Evolutionary conservation across 1,140 invertebrate species (phyloP).

Genomic region (Zaprionus gabonicus): DNA sequence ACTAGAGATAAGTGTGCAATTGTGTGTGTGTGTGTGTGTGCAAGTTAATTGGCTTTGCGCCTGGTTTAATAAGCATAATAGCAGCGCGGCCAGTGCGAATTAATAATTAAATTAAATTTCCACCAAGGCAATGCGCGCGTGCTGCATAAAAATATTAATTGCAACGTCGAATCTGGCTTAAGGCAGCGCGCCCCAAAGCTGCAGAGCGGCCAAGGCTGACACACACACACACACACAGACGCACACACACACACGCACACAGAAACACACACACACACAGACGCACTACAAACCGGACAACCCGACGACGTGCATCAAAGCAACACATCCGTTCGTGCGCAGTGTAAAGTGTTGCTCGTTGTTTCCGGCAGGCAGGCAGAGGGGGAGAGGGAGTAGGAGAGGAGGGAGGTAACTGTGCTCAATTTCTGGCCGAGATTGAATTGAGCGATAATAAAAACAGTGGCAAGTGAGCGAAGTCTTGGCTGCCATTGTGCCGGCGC

Average conservation of each 20-base stretch:
- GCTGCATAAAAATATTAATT: conserved; percentile 74
- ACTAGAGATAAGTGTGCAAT: conserved; percentile 29
- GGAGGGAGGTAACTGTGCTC: not conserved
- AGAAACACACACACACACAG: conserved; percentile 2
- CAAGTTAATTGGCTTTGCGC: conserved; percentile 70
- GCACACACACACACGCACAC: conserved; percentile 3
- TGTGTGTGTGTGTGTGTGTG: conserved; percentile 25
- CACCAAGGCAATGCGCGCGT: conserved; percentile 22
- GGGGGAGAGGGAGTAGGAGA: not conserved
- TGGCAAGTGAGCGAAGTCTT: conserved; percentile 19
- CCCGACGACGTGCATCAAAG: conserved; percentile 37
- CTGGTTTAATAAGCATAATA: conserved; percentile 75
- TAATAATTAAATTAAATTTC: conserved; percentile 80
- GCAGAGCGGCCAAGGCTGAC: conserved; percentile 8
- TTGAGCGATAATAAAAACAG: conserved; percentile 69
- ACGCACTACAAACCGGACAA: conserved; percentile 14
- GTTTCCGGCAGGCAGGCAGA: conserved; percentile 53
- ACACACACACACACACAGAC: conserved; percentile 28
- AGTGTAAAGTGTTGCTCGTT: conserved; percentile 63
- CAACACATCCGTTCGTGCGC: conserved; percentile 51
- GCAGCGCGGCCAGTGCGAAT: conserved; percentile 52
- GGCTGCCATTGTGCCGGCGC: conserved; percentile 39
- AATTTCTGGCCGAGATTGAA: conserved; percentile 59
- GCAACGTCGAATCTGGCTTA: conserved; percentile 64
- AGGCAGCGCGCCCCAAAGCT: not conserved